Evolutionary conservation across 2,797 vertebrate species (phyloP), one percentile per base, ranked within the genome.

Genomic region (Schizopygopsis malacanthus): DNA sequence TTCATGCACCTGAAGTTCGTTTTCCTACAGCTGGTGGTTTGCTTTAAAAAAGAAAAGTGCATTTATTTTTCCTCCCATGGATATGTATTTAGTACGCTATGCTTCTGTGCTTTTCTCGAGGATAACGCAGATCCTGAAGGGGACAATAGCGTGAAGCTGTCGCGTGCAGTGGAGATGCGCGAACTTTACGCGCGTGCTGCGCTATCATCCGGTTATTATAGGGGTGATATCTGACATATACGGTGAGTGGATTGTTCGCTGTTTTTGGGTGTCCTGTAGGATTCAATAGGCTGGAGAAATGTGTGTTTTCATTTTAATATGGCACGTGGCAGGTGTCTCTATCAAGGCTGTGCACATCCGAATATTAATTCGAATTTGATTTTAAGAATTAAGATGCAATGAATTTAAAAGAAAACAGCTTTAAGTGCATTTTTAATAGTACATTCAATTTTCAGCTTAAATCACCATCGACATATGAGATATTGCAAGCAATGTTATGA

Each of bases 1-100:
- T 28, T 67, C 63, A 9, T 54, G 47, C 73, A 28, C 47, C 73
- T 43, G 13, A 84, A 84, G 47, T 84, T 84, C 73, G 45, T 6
- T 59, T 43, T 69, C 37, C 13, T 69, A 4, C 22, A 15, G 54
- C 20, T 28, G 41, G 13, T 63, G 70, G 15, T 41, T 54, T 54
- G 73, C 61, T 56, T 78, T 77, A 1, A n/a, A 50, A 73, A 4
- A 18, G 3, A 18, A 65, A 75, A 76, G 43, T 43, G 82, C n/a
- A 11, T 83, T 39, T 18, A 2, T 77, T 16, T 33, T 1, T 7
- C 3, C 2, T 16, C 12, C 28, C 16, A 18, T 65, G 43, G 43
- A 81, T 20, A 33, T 45, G 15, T n/a, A 11, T 22, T 43, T 22
- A 45, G 13, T 15, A 16, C 12, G 72, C 28, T 52, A 2, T 16